Base-by-base conservation (phyloP, 2,797 vertebrate species). In the Telmatherina bonti region DNA sequence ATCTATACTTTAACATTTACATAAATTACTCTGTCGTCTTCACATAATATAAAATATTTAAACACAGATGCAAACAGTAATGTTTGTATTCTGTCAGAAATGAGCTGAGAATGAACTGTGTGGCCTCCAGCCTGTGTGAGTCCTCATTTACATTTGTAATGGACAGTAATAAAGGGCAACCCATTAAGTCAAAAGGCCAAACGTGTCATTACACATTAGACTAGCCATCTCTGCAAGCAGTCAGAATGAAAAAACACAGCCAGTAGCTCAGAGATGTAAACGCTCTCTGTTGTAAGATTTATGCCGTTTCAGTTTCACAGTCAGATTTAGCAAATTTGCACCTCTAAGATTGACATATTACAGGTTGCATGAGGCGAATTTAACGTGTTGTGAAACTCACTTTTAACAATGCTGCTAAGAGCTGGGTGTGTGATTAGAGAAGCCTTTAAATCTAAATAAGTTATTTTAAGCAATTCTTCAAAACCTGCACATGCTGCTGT, bases 341-440 rank as follows among this genome's bases (percentile, higher is more conserved):
- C 8, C 20, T n/a, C 18, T 18, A n/a, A 20, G 2, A 20, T n/a
- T 41, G 12, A 0, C 0, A 35, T 49, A 11, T 57, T 31, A 53
- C n/a, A 54, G 16, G 35, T 22, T 52, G 20, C 11, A 18, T 57
- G 31, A 64, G 52, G 33, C n/a, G 26, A n/a, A 0, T 20, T 63
- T 51, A 4, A 4, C n/a, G 29, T 61, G 45, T 67, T 52, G 0
- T 27, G 0, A 45, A 41, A 51, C 16, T 65, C 33, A 6, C 9
- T 55, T 26, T 57, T 60, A n/a, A 35, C 52, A 20, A 11, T 51
- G 43, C 9, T 66, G 38, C 24, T 13, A 11, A 36, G 13, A 61
- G 3, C n/a, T 12, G 4, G 24, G 11, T 36, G 69, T 74, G 67
- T 71, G 66, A 64, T 53, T 64, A 15, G n/a, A n/a, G n/a, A n/a